Evolutionary conservation across 1,140 invertebrate species (phyloP), one percentile per base, ranked within the genome.

Genomic region (Helicoverpa armigera): DNA sequence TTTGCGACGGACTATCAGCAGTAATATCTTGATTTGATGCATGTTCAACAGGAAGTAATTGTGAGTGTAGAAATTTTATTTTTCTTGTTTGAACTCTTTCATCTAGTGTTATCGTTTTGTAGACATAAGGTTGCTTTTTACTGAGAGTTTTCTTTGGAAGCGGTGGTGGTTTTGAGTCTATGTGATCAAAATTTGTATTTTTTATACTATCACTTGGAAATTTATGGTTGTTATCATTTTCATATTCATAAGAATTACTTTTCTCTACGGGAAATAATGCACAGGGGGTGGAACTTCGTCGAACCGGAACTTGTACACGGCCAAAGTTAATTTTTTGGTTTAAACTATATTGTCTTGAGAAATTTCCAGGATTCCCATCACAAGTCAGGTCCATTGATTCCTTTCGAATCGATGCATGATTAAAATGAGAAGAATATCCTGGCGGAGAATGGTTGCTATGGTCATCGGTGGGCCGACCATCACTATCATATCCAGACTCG

Each of bases 401-500:
- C 14, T 78, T 83, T 77, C 85, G 74, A 31, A 87, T 78, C 50
- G 87, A 86, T 18, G 84, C 83, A 82, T 84, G 83, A 72, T 88
- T 87, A 53, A 92, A 87, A 83, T 93, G 86, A 78, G 86, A 90
- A 5, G 88, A 87, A 79, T 92, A 95, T 77, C 92, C 92, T 63
- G 95, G 94, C 43, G 95, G 95, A 14, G 95, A 95, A 84, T 95
- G 92, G 87, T 95, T 96, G 84, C 90, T 95, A 86, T 95, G 91
- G 85, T 96, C 95, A 81, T 95, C 95, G 63, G 95, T 95, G n/a
- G 95, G 95, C 69, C 97, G 96, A 14, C 97, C 96, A 86, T 98
- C 97, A 90, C 97, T 98, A 84, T 98, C 97, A 89, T 98, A 98
- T 18, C 97, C 97, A 48, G 97, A 98, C 92, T 98, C 97, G 89